A percentile compares a stretch with the other conserved stretches of the same genome.
These are phyloP conservation scores for Apostichopus californicus DNA, from an alignment of 35 echinoderm and acorn worm genomes.

Conservation along the genomic window DNA sequence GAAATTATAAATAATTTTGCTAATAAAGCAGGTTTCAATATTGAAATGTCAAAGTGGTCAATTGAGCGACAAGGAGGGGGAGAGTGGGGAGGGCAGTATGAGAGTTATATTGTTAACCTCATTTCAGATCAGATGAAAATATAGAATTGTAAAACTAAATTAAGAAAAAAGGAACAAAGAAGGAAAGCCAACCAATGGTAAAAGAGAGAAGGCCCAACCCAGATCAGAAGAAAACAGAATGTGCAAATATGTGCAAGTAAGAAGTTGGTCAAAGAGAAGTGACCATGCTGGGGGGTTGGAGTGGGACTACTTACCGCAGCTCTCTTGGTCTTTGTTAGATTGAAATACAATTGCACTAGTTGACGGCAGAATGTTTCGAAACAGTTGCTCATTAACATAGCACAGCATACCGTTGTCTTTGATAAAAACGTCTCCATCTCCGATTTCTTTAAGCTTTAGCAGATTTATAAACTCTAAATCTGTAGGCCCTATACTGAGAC, in stretches of 20 bases:
- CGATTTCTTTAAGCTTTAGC: constrained; percentile 55
- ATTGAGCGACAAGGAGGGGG: too few species aligned
- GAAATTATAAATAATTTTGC: too few species aligned
- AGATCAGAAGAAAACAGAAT: constrained; percentile 22
- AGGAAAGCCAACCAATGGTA: constrained; percentile 4
- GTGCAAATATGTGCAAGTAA: constrained; percentile 41
- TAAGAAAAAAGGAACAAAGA: not conserved
- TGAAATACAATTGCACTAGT: constrained; percentile 1
- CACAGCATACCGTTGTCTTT: constrained; percentile 46
- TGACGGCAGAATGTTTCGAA: constrained; percentile 24
- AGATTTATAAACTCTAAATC: constrained; percentile 19
- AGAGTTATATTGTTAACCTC: not conserved
- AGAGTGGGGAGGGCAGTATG: not conserved
- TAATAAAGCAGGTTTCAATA: too few species aligned
- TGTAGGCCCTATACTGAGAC: constrained; percentile 24
- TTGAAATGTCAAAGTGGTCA: too few species aligned
- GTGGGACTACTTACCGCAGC: constrained; percentile 66
- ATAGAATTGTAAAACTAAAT: not conserved
- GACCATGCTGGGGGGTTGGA: constrained; percentile 28
- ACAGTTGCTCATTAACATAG: constrained; percentile 46
- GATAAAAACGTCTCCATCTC: constrained; percentile 42
- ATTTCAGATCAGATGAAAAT: constrained; percentile 20
- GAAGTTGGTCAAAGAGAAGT: constrained; percentile 14
- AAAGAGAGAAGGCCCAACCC: not conserved
- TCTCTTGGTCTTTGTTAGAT: constrained; percentile 38